phyloP scores from a whole-genome alignment of 2,888 invertebrate species.

The Cepaea hortensis region DNA sequence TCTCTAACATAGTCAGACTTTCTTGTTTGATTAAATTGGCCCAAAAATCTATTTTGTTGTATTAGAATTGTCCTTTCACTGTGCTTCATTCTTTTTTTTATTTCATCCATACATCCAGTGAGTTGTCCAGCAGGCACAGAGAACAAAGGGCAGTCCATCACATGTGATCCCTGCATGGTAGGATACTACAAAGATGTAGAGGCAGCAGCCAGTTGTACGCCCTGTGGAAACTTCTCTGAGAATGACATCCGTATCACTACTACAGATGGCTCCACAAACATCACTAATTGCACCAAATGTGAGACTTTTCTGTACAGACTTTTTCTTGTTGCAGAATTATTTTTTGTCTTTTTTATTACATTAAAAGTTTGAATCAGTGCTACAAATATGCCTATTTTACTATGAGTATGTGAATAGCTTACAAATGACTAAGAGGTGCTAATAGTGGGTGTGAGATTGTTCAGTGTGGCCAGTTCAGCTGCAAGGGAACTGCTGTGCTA shows the following conservation, averaged over 20 bases:
- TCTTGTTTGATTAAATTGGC: too few species aligned
- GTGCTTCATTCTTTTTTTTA: neutral
- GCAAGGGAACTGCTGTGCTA: too few species aligned
- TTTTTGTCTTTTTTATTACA: neutral
- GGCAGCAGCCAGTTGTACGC: conserved; percentile 51
- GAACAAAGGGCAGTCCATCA: neutral
- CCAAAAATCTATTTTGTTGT: neutral
- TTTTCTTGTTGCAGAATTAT: neutral
- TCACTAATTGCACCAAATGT: conserved; percentile 49
- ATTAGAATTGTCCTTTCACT: neutral
- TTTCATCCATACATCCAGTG: conserved; percentile 24
- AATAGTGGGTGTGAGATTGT: too few species aligned
- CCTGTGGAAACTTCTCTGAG: conserved; percentile 48
- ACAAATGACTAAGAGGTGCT: too few species aligned
- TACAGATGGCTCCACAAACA: conserved; percentile 84
- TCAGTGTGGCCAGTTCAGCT: too few species aligned
- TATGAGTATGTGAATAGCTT: too few species aligned
- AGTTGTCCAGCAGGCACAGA: conserved; percentile 38
- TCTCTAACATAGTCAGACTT: too few species aligned
- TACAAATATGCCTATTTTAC: too few species aligned
- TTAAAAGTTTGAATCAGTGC: too few species aligned
- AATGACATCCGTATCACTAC: conserved; percentile 89
- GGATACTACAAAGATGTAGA: conserved; percentile 54
- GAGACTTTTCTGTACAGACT: neutral
- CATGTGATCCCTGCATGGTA: conserved; percentile 49